A percentile compares a stretch with the other conserved stretches of the same genome.
These are phyloP conservation scores for Homarus americanus DNA, from an alignment of 1,140 invertebrate genomes.

Conservation along the genomic window DNA sequence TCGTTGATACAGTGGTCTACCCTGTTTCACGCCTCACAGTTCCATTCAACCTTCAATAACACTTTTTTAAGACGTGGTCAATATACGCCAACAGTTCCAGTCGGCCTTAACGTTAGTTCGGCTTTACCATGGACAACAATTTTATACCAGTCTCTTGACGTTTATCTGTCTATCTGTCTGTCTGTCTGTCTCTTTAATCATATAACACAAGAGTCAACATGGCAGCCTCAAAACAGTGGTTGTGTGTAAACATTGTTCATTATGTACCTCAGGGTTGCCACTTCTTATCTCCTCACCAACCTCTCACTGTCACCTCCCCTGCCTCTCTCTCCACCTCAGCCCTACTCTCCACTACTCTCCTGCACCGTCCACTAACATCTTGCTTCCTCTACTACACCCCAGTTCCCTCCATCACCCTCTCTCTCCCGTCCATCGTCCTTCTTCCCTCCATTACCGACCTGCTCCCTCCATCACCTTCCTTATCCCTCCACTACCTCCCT, in stretches of 20 bases:
- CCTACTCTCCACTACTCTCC: too few relatives aligned
- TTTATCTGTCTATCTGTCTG: too few relatives aligned
- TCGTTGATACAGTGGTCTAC: background rate
- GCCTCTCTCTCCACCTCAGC: background rate
- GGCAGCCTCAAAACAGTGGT: too few relatives aligned
- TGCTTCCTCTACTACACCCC: too few relatives aligned
- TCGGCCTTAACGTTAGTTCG: background rate
- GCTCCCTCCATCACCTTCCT: background rate
- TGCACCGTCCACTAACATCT: too few relatives aligned
- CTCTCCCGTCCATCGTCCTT: background rate
- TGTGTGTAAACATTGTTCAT: too few relatives aligned
- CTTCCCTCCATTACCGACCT: background rate
- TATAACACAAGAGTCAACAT: too few relatives aligned
- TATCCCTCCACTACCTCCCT: background rate
- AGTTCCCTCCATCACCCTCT: background rate
- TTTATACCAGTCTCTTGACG: background rate
- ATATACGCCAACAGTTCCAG: background rate
- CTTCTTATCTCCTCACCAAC: too few relatives aligned
- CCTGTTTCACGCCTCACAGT: background rate
- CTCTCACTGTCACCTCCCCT: background rate
- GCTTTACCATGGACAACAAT: background rate
- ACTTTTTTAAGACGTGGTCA: background rate
- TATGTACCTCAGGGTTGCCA: too few relatives aligned
- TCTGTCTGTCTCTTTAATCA: too few relatives aligned
- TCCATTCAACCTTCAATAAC: background rate